These are phyloP conservation scores for Rhysida immarginata DNA, from an alignment of 1,140 invertebrate species.

Conservation along the genomic window DNA sequence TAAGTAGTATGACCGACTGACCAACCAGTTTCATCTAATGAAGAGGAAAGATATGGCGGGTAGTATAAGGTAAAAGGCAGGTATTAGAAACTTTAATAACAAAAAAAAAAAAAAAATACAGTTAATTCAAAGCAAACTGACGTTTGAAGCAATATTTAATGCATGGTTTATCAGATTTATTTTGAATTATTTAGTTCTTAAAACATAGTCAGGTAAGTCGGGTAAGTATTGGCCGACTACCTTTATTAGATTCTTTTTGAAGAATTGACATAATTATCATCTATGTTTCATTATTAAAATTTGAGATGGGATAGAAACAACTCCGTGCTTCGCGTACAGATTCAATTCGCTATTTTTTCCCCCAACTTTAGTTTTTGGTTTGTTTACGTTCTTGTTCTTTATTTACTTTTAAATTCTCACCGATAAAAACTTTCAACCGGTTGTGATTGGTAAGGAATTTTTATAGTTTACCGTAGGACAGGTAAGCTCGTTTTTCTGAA, in stretches of 20 bases:
- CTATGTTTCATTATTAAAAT: not conserved
- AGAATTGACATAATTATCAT: not conserved
- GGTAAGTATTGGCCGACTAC: conserved; percentile 14
- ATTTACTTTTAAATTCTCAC: too few relatives aligned
- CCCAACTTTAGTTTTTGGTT: not conserved
- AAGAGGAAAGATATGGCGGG: conserved; percentile 2
- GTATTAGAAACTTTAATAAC: too few relatives aligned
- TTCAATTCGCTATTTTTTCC: not conserved
- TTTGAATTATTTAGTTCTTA: not conserved
- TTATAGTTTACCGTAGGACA: too few relatives aligned
- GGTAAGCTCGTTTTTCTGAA: too few relatives aligned
- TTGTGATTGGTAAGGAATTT: too few relatives aligned
- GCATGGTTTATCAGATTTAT: not conserved
- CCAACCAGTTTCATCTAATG: not conserved
- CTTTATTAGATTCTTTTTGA: not conserved
- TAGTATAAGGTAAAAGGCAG: too few relatives aligned
- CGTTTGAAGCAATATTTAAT: too few relatives aligned
- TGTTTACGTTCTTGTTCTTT: too few relatives aligned
- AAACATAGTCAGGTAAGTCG: conserved; percentile 5
- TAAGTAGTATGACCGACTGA: conserved; percentile 10
- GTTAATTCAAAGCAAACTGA: too few relatives aligned
- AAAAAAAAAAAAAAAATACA: too few relatives aligned
- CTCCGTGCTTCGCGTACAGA: not conserved
- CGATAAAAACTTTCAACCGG: too few relatives aligned
- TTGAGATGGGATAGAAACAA: not conserved